These are phyloP conservation scores for Aspidoscelis tigris DNA, from an alignment of 2,113 vertebrate genomes.

Conservation along the genomic window DNA sequence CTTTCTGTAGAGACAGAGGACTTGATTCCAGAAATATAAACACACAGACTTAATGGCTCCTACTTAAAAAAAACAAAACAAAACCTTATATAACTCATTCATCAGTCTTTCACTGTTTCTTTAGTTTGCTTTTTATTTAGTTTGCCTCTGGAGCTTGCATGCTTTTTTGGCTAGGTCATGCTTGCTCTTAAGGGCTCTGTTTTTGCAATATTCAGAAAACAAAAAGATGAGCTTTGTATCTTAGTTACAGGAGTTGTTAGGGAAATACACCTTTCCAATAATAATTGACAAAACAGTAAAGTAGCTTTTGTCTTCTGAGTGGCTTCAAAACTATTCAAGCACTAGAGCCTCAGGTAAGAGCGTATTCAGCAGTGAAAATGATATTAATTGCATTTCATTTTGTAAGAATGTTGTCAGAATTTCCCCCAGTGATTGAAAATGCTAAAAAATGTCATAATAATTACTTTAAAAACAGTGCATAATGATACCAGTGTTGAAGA, in stretches of 20 bases:
- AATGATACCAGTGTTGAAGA: neutral
- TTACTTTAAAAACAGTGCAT: neutral
- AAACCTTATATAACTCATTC: neutral
- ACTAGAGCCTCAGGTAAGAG: neutral
- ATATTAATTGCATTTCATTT: neutral
- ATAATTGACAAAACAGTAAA: neutral
- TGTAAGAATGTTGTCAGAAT: neutral
- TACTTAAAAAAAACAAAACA: neutral
- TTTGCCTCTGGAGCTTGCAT: neutral
- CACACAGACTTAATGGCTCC: neutral
- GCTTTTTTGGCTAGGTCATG: neutral
- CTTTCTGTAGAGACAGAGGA: neutral
- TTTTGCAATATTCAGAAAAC: neutral
- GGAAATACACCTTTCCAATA: neutral
- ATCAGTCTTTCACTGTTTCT: neutral
- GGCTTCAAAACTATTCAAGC: neutral
- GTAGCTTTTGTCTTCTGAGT: neutral
- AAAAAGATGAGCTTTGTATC: neutral
- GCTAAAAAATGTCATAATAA: neutral
- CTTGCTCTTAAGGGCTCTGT: neutral
- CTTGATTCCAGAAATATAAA: constrained; percentile 3
- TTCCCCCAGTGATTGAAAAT: neutral
- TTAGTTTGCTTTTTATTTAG: neutral
- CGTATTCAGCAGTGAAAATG: neutral
- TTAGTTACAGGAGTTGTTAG: neutral